Evolutionary conservation across 2,888 invertebrate species (phyloP), one percentile per base, ranked within the genome.

Genomic region (Lymantria monacha): DNA sequence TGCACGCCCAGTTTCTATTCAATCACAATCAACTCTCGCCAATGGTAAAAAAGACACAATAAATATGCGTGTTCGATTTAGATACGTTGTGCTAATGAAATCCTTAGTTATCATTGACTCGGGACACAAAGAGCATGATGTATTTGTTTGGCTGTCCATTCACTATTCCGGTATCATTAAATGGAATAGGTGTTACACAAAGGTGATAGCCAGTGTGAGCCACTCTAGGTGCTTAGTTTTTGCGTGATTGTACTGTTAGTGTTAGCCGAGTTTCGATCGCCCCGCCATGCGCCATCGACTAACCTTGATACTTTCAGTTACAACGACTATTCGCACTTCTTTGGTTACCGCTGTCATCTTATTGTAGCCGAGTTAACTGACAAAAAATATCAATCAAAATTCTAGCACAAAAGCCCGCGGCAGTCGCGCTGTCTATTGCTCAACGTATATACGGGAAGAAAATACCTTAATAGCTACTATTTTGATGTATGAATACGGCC

Each of bases 351-450:
- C 84, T 85, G 85, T 87, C 88, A 85, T 87, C 87, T 89, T 85
- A 88, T 90, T 90, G 89, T 90, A 87, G 83, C 82, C 87, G 85
- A 86, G 85, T 85, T 85, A 84, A 74, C 85, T 77, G 76, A 90
- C 87, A 91, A 91, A 91, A 91, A 91, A 91, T 90, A 91, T 90
- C 89, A 91, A 91, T 91, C 91, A 88, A 90, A 90, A 89, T 89
- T 91, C 89, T 91, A 85, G 91, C 83, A 85, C 90, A 90, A 86
- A 83, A 79, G 87, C 88, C 89, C 73, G 86, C 76, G 87, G 88
- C 90, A 73, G 66, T 79, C 66, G 77, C 73, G 76, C 79, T 77
- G 76, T 77, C 82, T 82, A 81, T 82, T 81, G 81, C 79, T 70
- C 80, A 82, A 79, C 68, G 72, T 72, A 72, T 74, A 74, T 71